These are phyloP conservation scores for Numenius arquata DNA, from an alignment of 2,113 vertebrate species.

Conservation along the genomic window DNA sequence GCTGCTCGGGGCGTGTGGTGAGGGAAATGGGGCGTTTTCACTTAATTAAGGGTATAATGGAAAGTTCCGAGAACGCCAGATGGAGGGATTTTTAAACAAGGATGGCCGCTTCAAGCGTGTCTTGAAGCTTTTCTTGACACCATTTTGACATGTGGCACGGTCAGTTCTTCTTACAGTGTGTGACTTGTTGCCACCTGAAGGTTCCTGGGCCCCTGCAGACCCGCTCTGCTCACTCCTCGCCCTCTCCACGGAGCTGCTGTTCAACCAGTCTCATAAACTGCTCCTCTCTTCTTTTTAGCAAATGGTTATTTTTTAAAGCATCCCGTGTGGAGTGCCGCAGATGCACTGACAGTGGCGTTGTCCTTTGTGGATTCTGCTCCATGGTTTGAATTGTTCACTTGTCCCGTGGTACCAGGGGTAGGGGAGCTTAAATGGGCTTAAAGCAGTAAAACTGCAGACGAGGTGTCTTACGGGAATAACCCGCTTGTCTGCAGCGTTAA, in stretches of 20 bases:
- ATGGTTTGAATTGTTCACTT: rapidly evolving
- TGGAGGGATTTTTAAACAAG: background rate
- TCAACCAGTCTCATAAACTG: rapidly evolving
- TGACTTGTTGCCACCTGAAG: background rate
- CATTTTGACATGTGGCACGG: rapidly evolving
- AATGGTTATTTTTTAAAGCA: background rate
- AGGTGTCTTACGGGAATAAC: rapidly evolving
- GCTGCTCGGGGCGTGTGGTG: background rate
- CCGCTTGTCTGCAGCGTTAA: rapidly evolving
- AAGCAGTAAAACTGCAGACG: background rate
- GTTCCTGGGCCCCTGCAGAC: rapidly evolving
- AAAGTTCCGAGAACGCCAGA: background rate
- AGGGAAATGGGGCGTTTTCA: rapidly evolving
- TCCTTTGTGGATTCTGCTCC: background rate
- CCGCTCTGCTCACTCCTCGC: rapidly evolving
- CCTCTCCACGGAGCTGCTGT: background rate
- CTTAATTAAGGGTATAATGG: too few species aligned
- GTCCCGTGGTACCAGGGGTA: rapidly evolving
- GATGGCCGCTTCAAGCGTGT: rapidly evolving
- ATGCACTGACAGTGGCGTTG: rapidly evolving
- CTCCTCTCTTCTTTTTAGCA: too few species aligned
- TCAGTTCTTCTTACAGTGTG: rapidly evolving
- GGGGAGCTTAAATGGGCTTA: background rate
- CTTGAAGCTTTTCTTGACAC: rapidly evolving
- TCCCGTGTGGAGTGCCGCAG: rapidly evolving